phyloP scores from a whole-genome alignment of 2,888 invertebrate genomes.

The Muschampia staudingeri region DNA sequence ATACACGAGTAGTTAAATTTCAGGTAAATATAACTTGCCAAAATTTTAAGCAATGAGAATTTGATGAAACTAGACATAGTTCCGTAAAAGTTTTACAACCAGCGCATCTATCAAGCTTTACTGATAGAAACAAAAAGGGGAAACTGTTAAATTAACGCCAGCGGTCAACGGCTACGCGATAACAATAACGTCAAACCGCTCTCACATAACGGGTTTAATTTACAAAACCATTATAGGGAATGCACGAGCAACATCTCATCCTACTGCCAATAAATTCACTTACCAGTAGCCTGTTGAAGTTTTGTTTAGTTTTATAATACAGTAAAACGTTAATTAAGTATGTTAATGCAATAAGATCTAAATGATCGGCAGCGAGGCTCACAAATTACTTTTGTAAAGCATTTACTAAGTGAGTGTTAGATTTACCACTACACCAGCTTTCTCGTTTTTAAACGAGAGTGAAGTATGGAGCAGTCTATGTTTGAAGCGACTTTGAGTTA shows the following conservation, averaged over 20 bases:
- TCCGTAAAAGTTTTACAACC: conserved; percentile 42
- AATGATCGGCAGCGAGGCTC: conserved; percentile 80
- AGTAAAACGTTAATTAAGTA: conserved; percentile 81
- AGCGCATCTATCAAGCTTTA: conserved; percentile 68
- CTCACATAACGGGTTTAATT: conserved; percentile 78
- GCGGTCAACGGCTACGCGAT: conserved; percentile 69
- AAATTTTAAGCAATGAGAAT: neutral
- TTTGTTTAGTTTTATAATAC: conserved; percentile 73
- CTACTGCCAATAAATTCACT: conserved; percentile 78
- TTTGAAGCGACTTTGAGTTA: conserved; percentile 62
- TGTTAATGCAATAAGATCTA: conserved; percentile 81
- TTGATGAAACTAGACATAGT: conserved; percentile 1
- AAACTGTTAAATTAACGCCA: conserved; percentile 73
- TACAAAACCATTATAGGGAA: conserved; percentile 79
- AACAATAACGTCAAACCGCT: conserved; percentile 74
- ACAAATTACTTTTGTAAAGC: conserved; percentile 84
- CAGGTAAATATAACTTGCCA: conserved; percentile 10
- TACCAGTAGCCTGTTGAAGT: conserved; percentile 74
- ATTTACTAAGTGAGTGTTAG: conserved; percentile 83
- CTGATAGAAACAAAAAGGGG: conserved; percentile 76
- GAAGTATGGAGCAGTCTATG: conserved; percentile 58
- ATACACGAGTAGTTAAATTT: conserved; percentile 39
- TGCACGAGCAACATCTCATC: conserved; percentile 74
- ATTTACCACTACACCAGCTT: conserved; percentile 76
- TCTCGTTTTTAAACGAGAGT: conserved; percentile 73